Conservation (phyloP, 2,113 vertebrate genomes). For the Gavialis gangeticus region DNA sequence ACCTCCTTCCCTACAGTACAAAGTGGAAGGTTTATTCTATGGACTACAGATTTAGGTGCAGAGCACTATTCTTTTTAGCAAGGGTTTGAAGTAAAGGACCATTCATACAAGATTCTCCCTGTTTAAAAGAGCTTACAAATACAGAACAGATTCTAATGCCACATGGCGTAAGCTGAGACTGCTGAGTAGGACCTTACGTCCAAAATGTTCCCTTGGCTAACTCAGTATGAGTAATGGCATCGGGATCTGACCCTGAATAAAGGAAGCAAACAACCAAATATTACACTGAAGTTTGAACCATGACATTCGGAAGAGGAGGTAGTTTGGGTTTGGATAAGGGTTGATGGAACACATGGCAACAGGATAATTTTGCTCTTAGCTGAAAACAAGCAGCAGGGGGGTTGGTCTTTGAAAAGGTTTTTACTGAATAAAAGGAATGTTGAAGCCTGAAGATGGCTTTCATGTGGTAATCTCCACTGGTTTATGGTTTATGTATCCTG, state of each 20-base stretch:
- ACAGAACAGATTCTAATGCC: conserved; percentile 25
- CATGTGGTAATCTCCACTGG: conserved; percentile 59
- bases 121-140: conserved; percentile 19
- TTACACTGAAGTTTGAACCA: conserved; percentile 50
- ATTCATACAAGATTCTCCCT: not conserved
- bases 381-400: conserved; percentile 1
- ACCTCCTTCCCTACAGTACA: too few species aligned
- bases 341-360: conserved; percentile 47
- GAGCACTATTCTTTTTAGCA: not conserved
- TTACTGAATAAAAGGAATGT: conserved; percentile 44
- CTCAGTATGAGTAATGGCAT: conserved; percentile 10
- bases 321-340: conserved; percentile 31
- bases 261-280: conserved; percentile 53
- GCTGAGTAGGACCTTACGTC: not conserved
- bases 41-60: not conserved
- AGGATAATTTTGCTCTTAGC: conserved; percentile 28
- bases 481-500: conserved; percentile 65
- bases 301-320: conserved; percentile 33
- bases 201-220: conserved; percentile 27
- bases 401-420: conserved; percentile 54
- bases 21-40: not conserved
- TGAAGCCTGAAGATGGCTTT: conserved; percentile 27
- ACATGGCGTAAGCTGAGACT: not conserved
- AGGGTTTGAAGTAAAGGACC: not conserved
- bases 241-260: conserved; percentile 46